Conservation (phyloP, 2,888 invertebrate genomes). For the Plagodis pulveraria region DNA sequence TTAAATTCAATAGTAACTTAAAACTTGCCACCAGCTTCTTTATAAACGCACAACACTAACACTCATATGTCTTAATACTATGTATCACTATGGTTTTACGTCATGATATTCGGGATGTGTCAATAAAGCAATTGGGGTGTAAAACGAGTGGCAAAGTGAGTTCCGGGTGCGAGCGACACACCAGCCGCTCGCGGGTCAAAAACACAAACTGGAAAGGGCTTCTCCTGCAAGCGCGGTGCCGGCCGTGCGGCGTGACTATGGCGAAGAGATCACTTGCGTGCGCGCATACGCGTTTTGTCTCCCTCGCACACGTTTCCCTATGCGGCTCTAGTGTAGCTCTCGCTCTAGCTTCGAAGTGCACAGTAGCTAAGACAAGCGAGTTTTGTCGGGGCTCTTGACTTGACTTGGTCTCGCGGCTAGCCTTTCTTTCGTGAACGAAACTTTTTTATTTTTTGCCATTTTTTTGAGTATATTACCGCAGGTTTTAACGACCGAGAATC, state of each 20-base stretch:
- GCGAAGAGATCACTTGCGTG: constrained; percentile 67
- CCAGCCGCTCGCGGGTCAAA: constrained; percentile 75
- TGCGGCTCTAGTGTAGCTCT: constrained; percentile 24
- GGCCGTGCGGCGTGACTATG: constrained; percentile 58
- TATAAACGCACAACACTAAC: constrained; percentile 69
- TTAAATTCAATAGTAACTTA: constrained; percentile 80
- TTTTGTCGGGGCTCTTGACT: constrained; percentile 76
- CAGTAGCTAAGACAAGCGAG: constrained; percentile 80
- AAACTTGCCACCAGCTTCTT: constrained; percentile 57
- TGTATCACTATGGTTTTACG: constrained; percentile 61
- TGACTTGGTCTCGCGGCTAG: constrained; percentile 51
- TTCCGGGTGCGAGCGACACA: constrained; percentile 67
- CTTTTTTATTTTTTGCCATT: constrained; percentile 72
- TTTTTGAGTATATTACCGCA: constrained; percentile 70
- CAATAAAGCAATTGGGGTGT: constrained; percentile 61
- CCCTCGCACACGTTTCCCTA: constrained; percentile 7
- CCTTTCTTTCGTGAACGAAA: constrained; percentile 70
- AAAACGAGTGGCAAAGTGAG: constrained; percentile 69
- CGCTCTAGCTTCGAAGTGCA: constrained; percentile 58
- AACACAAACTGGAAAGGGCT: constrained; percentile 77
- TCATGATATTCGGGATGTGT: constrained; percentile 68
- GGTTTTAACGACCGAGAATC: constrained; percentile 66
- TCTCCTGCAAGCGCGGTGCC: constrained; percentile 55
- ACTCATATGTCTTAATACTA: constrained; percentile 59
- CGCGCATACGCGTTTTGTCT: constrained; percentile 53